A percentile compares a stretch with the other conserved stretches of the same genome.
phyloP scores from a whole-genome alignment of 2,113 vertebrate species.

The Solea solea region DNA sequence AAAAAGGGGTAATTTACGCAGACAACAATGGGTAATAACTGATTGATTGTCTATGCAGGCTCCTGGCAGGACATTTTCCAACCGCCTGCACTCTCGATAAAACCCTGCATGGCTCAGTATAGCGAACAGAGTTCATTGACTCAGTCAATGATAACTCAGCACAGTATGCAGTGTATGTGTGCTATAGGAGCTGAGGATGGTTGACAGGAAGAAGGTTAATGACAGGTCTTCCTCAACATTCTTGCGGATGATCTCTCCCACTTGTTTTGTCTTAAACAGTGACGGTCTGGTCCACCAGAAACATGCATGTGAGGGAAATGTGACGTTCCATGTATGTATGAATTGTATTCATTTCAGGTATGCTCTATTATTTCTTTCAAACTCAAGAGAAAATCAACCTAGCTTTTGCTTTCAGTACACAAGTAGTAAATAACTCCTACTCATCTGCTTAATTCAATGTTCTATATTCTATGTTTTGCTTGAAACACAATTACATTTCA shows the following conservation, averaged over 20 bases:
- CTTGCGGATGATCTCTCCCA: conserved; percentile 72
- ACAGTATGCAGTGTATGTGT: conserved; percentile 31
- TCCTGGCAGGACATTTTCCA: conserved; percentile 49
- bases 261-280: conserved; percentile 50
- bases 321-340: not conserved
- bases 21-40: conserved; percentile 44
- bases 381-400: too few species aligned
- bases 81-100: conserved; percentile 40
- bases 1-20: not conserved
- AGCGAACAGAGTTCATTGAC: conserved; percentile 3
- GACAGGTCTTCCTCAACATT: conserved; percentile 70
- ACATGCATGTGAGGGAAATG: not conserved
- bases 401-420: too few species aligned
- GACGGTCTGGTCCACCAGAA: conserved; percentile 27
- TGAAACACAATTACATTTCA: too few species aligned
- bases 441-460: too few species aligned
- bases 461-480: too few species aligned
- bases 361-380: not conserved
- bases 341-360: conserved; percentile 5
- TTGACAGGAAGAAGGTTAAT: conserved; percentile 74
- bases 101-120: conserved; percentile 64
- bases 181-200: conserved; percentile 58
- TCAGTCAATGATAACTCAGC: not conserved
- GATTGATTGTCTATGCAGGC: conserved; percentile 46
- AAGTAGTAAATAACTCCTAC: too few species aligned